These are phyloP conservation scores for Apantesis nais DNA, from an alignment of 2,888 invertebrate genomes.

Conservation along the genomic window DNA sequence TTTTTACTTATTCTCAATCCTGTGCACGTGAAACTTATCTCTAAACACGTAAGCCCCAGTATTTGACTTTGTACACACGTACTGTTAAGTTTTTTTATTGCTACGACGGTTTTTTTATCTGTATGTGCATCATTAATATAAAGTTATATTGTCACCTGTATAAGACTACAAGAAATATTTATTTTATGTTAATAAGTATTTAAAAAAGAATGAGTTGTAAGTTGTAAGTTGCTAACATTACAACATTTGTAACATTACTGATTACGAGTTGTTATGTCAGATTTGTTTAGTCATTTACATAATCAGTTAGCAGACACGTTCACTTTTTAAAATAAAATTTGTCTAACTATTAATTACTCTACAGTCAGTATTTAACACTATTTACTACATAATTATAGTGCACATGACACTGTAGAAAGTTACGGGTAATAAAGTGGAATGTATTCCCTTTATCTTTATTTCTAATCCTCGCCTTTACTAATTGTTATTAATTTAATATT, in stretches of 20 bases:
- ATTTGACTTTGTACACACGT: slow-evolving; percentile 1
- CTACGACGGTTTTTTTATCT: slow-evolving; percentile 23
- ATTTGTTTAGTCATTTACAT: slow-evolving; percentile 14
- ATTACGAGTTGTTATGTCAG: slow-evolving; percentile 23
- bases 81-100: slow-evolving; percentile 19
- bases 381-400: slow-evolving; percentile 36
- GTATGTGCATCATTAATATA: slow-evolving; percentile 37
- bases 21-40: neutral
- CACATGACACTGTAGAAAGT: slow-evolving; percentile 25
- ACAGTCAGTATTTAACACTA: slow-evolving; percentile 39
- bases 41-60: neutral
- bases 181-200: slow-evolving; percentile 41
- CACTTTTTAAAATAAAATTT: slow-evolving; percentile 20
- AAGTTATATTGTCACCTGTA: slow-evolving; percentile 40
- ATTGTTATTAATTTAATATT: slow-evolving; percentile 4
- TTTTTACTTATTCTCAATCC: neutral
- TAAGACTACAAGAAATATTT: slow-evolving; percentile 43
- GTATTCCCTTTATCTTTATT: slow-evolving; percentile 17
- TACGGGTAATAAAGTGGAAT: slow-evolving; percentile 32
- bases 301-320: slow-evolving; percentile 16
- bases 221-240: slow-evolving; percentile 33
- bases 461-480: slow-evolving; percentile 9
- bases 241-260: slow-evolving; percentile 24
- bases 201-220: slow-evolving; percentile 31
- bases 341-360: slow-evolving; percentile 3